phyloP scores from a whole-genome alignment of 2,888 invertebrate genomes.

The Tiliacea aurago region DNA sequence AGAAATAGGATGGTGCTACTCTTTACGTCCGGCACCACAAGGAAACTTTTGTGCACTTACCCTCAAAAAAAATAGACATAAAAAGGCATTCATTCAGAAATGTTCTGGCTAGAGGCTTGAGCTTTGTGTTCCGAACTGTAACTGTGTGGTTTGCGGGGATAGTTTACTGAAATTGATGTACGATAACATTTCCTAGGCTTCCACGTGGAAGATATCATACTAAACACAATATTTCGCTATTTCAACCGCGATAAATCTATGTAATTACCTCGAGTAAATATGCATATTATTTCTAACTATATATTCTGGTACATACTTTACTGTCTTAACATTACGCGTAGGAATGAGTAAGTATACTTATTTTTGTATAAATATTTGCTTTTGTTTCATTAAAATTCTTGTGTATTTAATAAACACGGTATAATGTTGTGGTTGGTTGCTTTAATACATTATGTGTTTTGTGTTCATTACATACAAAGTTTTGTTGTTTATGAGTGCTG shows the following conservation, averaged over 20 bases:
- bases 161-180: not conserved
- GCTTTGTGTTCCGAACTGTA: no score
- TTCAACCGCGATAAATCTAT: conserved; percentile 21
- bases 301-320: conserved; percentile 1
- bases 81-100: no score
- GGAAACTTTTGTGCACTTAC: no score
- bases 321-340: conserved; percentile 5
- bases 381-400: conserved; percentile 39
- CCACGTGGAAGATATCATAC: not conserved
- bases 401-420: conserved; percentile 53
- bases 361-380: conserved; percentile 38
- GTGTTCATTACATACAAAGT: conserved; percentile 23
- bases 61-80: no score
- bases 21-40: no score
- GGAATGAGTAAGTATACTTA: conserved; percentile 8
- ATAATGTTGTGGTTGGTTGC: conserved; percentile 16
- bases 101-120: no score
- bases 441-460: conserved; percentile 38
- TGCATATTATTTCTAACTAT: not conserved
- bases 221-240: not conserved
- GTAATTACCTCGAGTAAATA: conserved; percentile 24
- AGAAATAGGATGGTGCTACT: no score
- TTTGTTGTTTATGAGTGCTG: not conserved
- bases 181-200: not conserved
- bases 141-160: no score